phyloP scores from a whole-genome alignment of 2,113 vertebrate species.

The Leptocoma aspasia region DNA sequence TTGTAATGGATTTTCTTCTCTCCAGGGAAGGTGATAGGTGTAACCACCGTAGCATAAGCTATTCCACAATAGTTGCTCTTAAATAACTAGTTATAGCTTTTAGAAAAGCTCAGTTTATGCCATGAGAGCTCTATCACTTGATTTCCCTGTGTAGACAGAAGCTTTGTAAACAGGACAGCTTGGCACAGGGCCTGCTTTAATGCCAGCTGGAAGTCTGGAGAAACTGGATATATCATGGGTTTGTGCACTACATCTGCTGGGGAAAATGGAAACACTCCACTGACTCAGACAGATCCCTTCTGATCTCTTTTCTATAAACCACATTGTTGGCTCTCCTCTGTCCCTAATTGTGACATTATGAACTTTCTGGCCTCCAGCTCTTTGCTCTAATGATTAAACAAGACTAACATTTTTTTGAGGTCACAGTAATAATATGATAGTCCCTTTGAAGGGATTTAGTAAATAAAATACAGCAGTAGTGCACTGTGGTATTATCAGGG shows the following conservation, averaged over 20 bases:
- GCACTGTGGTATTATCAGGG: neutral
- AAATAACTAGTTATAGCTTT: conserved; percentile 5
- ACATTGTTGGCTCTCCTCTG: neutral
- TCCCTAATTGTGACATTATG: neutral
- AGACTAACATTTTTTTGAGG: conserved; percentile 25
- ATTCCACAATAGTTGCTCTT: neutral
- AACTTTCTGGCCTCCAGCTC: conserved; percentile 4
- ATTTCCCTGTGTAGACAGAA: neutral
- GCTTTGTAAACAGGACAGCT: neutral
- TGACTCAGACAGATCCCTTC: neutral
- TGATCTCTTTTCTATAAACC: neutral
- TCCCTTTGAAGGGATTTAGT: neutral
- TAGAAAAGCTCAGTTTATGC: neutral
- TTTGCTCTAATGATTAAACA: conserved; percentile 36
- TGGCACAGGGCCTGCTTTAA: neutral
- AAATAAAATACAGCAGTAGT: neutral
- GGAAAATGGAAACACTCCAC: neutral
- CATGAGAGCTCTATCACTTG: neutral
- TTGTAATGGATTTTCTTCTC: neutral
- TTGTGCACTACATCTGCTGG: neutral
- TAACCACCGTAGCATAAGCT: conserved; percentile 31
- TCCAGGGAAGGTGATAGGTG: conserved; percentile 17
- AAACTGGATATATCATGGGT: neutral
- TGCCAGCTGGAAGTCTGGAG: neutral
- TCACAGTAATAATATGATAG: conserved; percentile 28